These are phyloP conservation scores for Apostichopus japonicus DNA, from an alignment of 35 echinoderm and acorn worm genomes.

Conservation along the genomic window DNA sequence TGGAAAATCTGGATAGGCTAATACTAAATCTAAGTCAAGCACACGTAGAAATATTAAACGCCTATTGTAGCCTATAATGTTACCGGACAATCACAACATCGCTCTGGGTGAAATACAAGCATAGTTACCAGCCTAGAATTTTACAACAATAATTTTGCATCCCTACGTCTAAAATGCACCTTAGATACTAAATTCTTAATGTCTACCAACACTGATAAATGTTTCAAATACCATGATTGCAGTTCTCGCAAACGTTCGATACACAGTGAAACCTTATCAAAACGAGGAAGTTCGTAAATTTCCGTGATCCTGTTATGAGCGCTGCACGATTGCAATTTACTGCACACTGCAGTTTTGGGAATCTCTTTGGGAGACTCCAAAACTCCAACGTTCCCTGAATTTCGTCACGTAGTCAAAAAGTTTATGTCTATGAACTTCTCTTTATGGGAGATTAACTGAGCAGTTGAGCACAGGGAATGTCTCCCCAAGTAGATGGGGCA, in stretches of 20 bases:
- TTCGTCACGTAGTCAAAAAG: slow-evolving; percentile 16
- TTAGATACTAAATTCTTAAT: too few species aligned
- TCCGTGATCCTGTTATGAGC: slow-evolving; percentile 1
- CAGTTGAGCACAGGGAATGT: neutral
- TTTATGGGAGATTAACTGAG: neutral
- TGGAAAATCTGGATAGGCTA: neutral
- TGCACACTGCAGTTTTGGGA: slow-evolving; percentile 6
- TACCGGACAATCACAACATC: neutral
- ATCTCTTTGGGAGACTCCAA: neutral
- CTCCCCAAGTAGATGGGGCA: neutral
- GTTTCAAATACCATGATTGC: neutral
- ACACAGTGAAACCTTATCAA: neutral
- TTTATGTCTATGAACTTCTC: slow-evolving; percentile 5
- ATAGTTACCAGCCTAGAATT: neutral
- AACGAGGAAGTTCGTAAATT: slow-evolving; percentile 14
- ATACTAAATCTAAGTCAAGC: neutral
- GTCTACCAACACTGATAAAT: neutral
- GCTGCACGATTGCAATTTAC: neutral
- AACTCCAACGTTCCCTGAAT: slow-evolving; percentile 6
- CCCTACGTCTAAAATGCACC: neutral
- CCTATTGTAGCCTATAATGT: neutral
- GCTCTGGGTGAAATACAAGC: neutral
- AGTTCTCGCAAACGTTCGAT: neutral
- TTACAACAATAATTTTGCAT: neutral
- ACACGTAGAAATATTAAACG: neutral